Percentiles rank a stretch among this genome's conserved stretches.
Evolutionary conservation across 2,888 invertebrate genomes (phyloP).

Genomic region (Drosophila paramelanica): DNA sequence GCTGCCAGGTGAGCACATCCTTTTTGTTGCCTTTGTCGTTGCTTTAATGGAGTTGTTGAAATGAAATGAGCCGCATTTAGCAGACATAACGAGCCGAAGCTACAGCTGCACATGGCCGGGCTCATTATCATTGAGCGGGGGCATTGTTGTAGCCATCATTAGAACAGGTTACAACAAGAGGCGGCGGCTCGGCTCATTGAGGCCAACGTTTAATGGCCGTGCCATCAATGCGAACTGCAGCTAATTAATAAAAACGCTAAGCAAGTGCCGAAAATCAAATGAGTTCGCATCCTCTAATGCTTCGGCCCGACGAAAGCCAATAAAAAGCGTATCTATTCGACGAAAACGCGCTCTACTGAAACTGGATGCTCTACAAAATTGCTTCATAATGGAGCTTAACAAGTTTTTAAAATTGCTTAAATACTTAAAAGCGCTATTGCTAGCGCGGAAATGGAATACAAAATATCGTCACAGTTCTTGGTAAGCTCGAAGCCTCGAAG

Average conservation of each 20-base stretch:
- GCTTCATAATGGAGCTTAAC: slow-evolving; percentile 72
- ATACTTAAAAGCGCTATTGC: slow-evolving; percentile 56
- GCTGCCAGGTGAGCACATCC: slow-evolving; percentile 26
- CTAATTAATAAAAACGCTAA: slow-evolving; percentile 62
- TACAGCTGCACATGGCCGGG: slow-evolving; percentile 41
- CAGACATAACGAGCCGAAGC: slow-evolving; percentile 44
- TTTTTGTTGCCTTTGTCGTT: slow-evolving; percentile 40
- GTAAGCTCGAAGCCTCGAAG: slow-evolving; percentile 16
- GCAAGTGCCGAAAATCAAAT: slow-evolving; percentile 54
- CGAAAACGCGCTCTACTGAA: too few relatives aligned
- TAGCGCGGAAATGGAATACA: slow-evolving; percentile 30
- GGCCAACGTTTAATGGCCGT: slow-evolving; percentile 40
- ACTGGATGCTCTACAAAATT: slow-evolving; percentile 46
- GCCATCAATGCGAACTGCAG: slow-evolving; percentile 13
- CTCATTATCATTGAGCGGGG: slow-evolving; percentile 56
- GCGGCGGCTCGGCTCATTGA: slow-evolving; percentile 29
- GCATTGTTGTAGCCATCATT: slow-evolving; percentile 57
- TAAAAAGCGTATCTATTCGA: slow-evolving; percentile 34
- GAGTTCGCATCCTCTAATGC: slow-evolving; percentile 51
- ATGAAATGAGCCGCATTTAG: slow-evolving; percentile 51
- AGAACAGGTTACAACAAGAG: slow-evolving; percentile 43
- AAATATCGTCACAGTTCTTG: slow-evolving; percentile 22
- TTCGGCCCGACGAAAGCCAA: slow-evolving; percentile 46
- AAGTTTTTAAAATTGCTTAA: slow-evolving; percentile 80
- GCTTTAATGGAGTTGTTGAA: slow-evolving; percentile 65